phyloP scores from a whole-genome alignment of 2,797 vertebrate species.

The Rhabdomys pumilio region DNA sequence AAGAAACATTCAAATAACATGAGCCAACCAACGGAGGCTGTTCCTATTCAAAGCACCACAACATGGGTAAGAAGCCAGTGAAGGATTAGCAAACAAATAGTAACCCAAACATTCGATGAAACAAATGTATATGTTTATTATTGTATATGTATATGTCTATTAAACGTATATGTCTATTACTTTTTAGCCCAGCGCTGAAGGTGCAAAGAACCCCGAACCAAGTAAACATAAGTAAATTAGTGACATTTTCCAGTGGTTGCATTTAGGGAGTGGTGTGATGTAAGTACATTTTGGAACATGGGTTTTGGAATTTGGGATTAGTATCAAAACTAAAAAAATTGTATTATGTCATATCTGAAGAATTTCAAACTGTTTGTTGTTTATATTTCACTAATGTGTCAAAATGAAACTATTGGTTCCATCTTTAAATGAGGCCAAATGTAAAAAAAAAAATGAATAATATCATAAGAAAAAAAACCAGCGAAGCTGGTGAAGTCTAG shows the following conservation, averaged over 20 bases:
- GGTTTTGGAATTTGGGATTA: slow-evolving; percentile 18
- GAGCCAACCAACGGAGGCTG: background rate
- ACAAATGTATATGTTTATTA: background rate
- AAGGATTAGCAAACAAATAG: background rate
- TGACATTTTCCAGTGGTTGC: background rate
- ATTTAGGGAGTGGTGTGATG: background rate
- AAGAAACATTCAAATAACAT: background rate
- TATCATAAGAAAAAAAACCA: slow-evolving; percentile 27
- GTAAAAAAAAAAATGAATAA: slow-evolving; percentile 28
- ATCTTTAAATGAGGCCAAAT: slow-evolving; percentile 19
- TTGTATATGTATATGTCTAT: too few relatives aligned
- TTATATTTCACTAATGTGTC: slow-evolving; percentile 13
- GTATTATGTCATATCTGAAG: slow-evolving; percentile 4
- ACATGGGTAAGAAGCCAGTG: background rate
- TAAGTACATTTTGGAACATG: background rate
- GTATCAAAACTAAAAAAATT: slow-evolving; percentile 10
- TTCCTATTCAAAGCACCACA: background rate
- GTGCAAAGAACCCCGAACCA: background rate
- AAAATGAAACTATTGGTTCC: background rate
- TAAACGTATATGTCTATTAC: too few relatives aligned
- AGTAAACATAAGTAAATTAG: background rate
- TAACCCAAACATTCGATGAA: background rate
- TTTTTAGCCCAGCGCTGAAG: background rate
- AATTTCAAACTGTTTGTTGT: slow-evolving; percentile 48
- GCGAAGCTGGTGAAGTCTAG: background rate